A percentile compares a stretch with the other conserved stretches of the same genome.
Conservation (phyloP, 2,888 invertebrate genomes). For the Cylindroiulus punctatus region DNA sequence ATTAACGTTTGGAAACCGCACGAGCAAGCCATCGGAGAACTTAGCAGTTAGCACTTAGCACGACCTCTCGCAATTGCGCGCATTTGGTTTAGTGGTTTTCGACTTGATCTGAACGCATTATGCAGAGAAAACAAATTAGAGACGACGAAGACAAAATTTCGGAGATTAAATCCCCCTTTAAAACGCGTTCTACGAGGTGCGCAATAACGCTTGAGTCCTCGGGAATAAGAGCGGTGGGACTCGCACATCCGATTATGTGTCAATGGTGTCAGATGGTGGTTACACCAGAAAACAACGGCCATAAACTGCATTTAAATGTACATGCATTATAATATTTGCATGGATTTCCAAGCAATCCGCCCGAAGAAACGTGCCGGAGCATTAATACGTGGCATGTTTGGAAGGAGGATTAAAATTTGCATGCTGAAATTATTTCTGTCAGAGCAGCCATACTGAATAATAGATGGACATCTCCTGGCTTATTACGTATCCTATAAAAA, state of each 20-base stretch:
- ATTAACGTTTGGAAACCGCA: background rate
- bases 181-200: background rate
- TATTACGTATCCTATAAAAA: background rate
- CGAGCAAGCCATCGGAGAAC: background rate
- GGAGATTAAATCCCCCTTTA: slow-evolving; percentile 39
- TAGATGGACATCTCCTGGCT: slow-evolving; percentile 3
- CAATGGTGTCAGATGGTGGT: slow-evolving; percentile 43
- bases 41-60: slow-evolving; percentile 11
- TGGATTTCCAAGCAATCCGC: slow-evolving; percentile 31
- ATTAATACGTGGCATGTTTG: slow-evolving; percentile 23
- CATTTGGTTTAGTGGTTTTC: slow-evolving; percentile 40
- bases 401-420: slow-evolving; percentile 29
- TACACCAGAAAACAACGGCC: slow-evolving; percentile 18
- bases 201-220: background rate
- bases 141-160: slow-evolving; percentile 27
- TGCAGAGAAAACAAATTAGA: slow-evolving; percentile 36
- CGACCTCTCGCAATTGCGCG: background rate
- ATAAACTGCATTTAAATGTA: slow-evolving; percentile 12
- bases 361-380: slow-evolving; percentile 11
- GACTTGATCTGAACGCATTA: background rate
- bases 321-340: slow-evolving; percentile 11
- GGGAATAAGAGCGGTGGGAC: background rate
- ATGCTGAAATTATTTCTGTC: slow-evolving; percentile 35
- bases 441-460: slow-evolving; percentile 29
- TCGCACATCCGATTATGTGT: slow-evolving; percentile 8